Evolutionary conservation across 2,113 vertebrate genomes (phyloP).

Genomic region (Spea bombifrons): DNA sequence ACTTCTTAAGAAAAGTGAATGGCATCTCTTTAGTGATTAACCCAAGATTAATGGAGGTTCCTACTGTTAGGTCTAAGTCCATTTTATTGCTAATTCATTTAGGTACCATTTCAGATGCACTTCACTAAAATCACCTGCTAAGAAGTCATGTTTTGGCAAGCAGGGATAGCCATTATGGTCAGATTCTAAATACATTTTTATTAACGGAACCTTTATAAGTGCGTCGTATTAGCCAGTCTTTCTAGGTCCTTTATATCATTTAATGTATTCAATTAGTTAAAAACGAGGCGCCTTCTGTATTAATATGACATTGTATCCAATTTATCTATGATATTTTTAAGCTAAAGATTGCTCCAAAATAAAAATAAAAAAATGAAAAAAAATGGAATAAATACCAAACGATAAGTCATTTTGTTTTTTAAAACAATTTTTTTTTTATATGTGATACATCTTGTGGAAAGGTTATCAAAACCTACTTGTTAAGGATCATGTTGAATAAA

Average conservation of each 20-base stretch:
- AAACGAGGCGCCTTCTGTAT: conserved; percentile 53
- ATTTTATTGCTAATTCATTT: conserved; percentile 99
- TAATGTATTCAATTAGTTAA: conserved; percentile 72
- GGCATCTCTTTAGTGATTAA: conserved; percentile 99
- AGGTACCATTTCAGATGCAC: conserved; percentile 96
- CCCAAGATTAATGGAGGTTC: conserved; percentile 95
- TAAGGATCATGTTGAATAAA: too few species aligned
- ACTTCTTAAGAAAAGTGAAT: conserved; percentile 98
- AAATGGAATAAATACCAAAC: neutral
- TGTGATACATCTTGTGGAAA: too few species aligned
- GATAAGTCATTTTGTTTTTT: too few species aligned
- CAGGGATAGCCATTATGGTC: conserved; percentile 85
- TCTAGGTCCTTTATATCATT: conserved; percentile 61
- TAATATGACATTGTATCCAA: conserved; percentile 39
- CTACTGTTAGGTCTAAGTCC: conserved; percentile 93
- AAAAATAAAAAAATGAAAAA: neutral
- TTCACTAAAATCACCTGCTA: conserved; percentile 94
- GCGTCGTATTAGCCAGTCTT: conserved; percentile 66
- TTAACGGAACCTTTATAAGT: conserved; percentile 80
- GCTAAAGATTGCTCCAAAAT: conserved; percentile 6
- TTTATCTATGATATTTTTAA: conserved; percentile 12
- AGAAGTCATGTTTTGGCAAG: conserved; percentile 95
- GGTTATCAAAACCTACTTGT: too few species aligned
- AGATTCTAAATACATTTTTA: conserved; percentile 86
- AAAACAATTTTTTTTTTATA: too few species aligned